Percentiles rank a stretch among this genome's conserved stretches.
Evolutionary conservation across 2,113 vertebrate genomes (phyloP).

Genomic region (Telmatochromis sp.): DNA sequence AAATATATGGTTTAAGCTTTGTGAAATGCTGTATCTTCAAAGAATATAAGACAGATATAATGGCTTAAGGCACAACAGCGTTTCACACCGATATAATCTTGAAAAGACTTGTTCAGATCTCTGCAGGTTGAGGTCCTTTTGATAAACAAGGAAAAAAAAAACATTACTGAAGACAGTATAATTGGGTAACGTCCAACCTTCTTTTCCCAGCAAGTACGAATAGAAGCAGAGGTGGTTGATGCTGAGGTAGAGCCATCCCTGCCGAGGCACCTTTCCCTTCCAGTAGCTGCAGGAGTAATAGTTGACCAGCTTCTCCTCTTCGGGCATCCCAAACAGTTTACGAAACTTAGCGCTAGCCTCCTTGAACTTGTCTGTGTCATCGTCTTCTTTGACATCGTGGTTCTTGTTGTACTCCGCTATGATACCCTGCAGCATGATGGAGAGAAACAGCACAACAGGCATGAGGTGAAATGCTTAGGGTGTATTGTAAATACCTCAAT

Average conservation of each 20-base stretch:
- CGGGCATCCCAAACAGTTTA: slow-evolving; percentile 93
- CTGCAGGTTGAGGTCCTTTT: background rate
- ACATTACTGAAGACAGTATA: background rate
- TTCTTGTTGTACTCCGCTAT: slow-evolving; percentile 98
- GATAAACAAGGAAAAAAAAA: background rate
- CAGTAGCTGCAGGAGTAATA: slow-evolving; percentile 99
- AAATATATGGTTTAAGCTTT: background rate
- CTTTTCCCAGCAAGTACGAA: slow-evolving; percentile 91
- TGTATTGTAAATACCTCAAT: background rate
- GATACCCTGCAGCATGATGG: slow-evolving; percentile 77
- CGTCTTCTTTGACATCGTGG: slow-evolving; percentile 90
- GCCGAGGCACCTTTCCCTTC: slow-evolving; percentile 94
- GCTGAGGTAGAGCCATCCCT: slow-evolving; percentile 99
- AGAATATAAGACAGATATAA: background rate
- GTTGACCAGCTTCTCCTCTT: slow-evolving; percentile 97
- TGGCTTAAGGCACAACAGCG: background rate
- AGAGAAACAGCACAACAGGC: background rate
- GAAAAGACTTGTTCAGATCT: background rate
- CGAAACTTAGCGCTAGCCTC: slow-evolving; percentile 92
- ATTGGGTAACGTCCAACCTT: slow-evolving; percentile 74
- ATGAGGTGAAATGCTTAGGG: background rate
- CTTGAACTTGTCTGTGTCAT: slow-evolving; percentile 96
- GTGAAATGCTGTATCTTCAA: background rate
- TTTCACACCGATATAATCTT: background rate
- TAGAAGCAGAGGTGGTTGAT: slow-evolving; percentile 99